Conservation (phyloP, 2,113 vertebrate genomes). For the Triplophysa rosa region DNA sequence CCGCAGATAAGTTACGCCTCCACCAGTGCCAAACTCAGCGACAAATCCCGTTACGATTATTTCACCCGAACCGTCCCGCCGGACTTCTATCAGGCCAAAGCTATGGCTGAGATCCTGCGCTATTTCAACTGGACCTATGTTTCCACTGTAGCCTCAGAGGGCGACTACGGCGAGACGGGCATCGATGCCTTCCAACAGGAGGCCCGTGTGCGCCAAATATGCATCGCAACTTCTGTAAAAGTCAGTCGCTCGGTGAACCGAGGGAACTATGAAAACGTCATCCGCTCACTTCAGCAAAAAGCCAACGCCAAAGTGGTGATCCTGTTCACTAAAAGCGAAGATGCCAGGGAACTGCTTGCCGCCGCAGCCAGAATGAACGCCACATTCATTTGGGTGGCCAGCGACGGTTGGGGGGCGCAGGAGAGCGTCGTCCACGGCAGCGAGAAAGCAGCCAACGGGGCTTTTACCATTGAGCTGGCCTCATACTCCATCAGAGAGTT, state of each 20-base stretch:
- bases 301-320: slow-evolving; percentile 92
- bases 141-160: slow-evolving; percentile 95
- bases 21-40: slow-evolving; percentile 97
- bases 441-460: slow-evolving; percentile 86
- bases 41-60: slow-evolving; percentile 96
- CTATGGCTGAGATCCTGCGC: slow-evolving; percentile 95
- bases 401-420: slow-evolving; percentile 95
- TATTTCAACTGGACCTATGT: slow-evolving; percentile 99
- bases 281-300: slow-evolving; percentile 91
- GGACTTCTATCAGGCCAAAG: slow-evolving; percentile 98
- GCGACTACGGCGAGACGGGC: slow-evolving; percentile 94
- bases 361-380: slow-evolving; percentile 88
- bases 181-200: slow-evolving; percentile 97
- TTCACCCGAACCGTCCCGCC: slow-evolving; percentile 95
- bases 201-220: slow-evolving; percentile 93
- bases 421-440: slow-evolving; percentile 94
- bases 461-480: slow-evolving; percentile 94
- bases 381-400: slow-evolving; percentile 95
- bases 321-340: slow-evolving; percentile 92
- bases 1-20: slow-evolving; percentile 99
- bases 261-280: slow-evolving; percentile 86
- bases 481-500: slow-evolving; percentile 90
- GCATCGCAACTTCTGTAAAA: slow-evolving; percentile 96
- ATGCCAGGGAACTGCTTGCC: slow-evolving; percentile 88
- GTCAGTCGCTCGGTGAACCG: slow-evolving; percentile 95